Evolutionary conservation across 1,140 invertebrate species (phyloP).

Genomic region (Aphelenchoides besseyi): DNA sequence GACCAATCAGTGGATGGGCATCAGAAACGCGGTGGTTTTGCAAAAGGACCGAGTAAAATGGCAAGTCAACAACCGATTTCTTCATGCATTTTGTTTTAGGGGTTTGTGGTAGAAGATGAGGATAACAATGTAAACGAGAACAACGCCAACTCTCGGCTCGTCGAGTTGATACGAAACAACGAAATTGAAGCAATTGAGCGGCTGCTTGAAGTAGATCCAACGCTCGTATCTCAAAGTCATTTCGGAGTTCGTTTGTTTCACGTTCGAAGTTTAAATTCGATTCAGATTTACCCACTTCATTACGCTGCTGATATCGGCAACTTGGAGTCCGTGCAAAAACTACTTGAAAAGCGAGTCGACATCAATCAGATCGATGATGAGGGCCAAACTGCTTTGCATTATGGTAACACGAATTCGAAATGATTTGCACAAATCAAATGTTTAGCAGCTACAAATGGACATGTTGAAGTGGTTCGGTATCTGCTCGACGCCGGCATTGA

Average conservation of each 20-base stretch:
- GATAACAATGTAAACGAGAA: background rate
- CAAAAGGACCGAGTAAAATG: conserved; percentile 9
- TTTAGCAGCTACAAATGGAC: background rate
- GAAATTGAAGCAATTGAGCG: background rate
- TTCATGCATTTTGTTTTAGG: background rate
- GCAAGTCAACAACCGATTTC: background rate
- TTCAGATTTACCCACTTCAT: conserved; percentile 11
- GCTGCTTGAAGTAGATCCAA: background rate
- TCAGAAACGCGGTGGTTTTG: conserved; percentile 2
- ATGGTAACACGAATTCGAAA: background rate
- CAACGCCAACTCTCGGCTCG: background rate
- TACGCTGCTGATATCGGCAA: conserved; percentile 3
- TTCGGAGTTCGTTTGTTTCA: background rate
- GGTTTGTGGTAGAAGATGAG: background rate
- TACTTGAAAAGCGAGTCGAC: background rate
- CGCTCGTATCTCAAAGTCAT: background rate
- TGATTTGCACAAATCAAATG: background rate
- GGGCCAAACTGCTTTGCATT: conserved; percentile 14
- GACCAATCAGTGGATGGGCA: background rate
- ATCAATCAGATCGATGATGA: background rate
- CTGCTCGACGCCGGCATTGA: conserved; percentile 1
- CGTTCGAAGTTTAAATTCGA: background rate
- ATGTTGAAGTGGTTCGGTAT: background rate
- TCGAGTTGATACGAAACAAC: background rate
- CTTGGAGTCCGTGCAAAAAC: background rate